Evolutionary conservation across 1,140 invertebrate species (phyloP), one percentile per base, ranked within the genome.

Genomic region (Ooceraea biroi): DNA sequence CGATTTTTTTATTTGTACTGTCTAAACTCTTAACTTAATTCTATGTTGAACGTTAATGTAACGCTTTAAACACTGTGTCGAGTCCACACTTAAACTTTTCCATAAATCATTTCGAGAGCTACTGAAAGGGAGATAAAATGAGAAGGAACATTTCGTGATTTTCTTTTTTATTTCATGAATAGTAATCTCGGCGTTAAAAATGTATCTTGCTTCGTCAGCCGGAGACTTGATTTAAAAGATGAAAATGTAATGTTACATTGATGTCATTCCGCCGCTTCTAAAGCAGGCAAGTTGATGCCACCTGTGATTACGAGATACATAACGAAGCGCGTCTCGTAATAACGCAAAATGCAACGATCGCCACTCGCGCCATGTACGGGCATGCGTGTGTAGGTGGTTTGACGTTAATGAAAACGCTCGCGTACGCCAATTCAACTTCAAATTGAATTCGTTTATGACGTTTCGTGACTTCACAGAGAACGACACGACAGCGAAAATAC

Each of bases 381-480:
- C 30, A 63, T 22, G 25, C 48, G 50, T 36, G 27, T 78, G 36
- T 78, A 69, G 36, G 50, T 69, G 76, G 66, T 80, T 80, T 80
- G 65, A 80, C 76, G 50, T 80, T 80, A 71, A 80, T 80, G 76
- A 80, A 80, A 80, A 80, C 76, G 76, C 76, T 57, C 76, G 76
- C 50, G 65, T 80, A 80, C 36, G 66, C 50, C 76, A 71, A 80
- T 80, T 80, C 76, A 80, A 71, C 76, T 69, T 69, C 76, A 80
- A 71, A 80, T 80, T 71, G 76, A 80, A 80, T 80, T 80, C 76
- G 76, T 80, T 80, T 80, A 71, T 80, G 76, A 80, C 65, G 69
- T 80, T 57, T 71, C 76, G 76, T 71, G 76, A 80, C 65, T 71
- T 80, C 50, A 36, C 65, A 50, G 65, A 46, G 65, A 71, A 46